Evolutionary conservation across 64 coral and sea anemone species (phyloP), one percentile per base, ranked within the genome.

Genomic region (Montipora capricornis): DNA sequence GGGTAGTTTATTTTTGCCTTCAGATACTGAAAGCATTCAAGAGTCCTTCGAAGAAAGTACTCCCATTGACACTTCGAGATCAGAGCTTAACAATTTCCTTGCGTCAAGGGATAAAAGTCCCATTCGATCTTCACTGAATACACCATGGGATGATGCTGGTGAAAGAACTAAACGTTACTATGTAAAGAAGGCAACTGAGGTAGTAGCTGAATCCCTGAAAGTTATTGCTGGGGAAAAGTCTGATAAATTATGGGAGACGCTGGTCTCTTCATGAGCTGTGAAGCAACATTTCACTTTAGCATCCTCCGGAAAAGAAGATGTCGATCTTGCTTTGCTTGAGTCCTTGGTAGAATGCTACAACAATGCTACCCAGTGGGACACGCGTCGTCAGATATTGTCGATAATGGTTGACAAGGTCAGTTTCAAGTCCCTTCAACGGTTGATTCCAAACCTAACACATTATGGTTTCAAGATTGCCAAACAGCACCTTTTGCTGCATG

Each of bases 381-480:
- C 81, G 47, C 29, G 93, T 49, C 50, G 93, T 15, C 81, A 95
- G 78, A 87, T 95, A 29, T 75, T 95, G 70, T 87, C 88, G 12
- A 95, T 95, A 44, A 91, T 90, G 88, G 88, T 80, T 9, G 81
- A 91, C 81, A 95, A 95, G 74, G 73, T 95, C 11, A 77, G 51
- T 55, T 95, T 90, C 61, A 86, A 84, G 81, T 58, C 77, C 16
- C 37, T 95, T 15, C 79, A 95, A 52, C 62, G 75, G 12, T 91
- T 80, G 88, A 90, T 91, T 79, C 93, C 93, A 62, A 47, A 86
- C 19, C 50, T 95, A 20, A 87, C 80, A 3, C 78, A 81, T 46
- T 95, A 95, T 55, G 59, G 80, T 58, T 95, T 91, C 77, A 95
- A 90, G 53, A 77, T 90, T 83, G 93, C 93, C 49, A 76, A 80